phyloP scores from a whole-genome alignment of 2,113 vertebrate genomes.

The Parotia lawesii region DNA sequence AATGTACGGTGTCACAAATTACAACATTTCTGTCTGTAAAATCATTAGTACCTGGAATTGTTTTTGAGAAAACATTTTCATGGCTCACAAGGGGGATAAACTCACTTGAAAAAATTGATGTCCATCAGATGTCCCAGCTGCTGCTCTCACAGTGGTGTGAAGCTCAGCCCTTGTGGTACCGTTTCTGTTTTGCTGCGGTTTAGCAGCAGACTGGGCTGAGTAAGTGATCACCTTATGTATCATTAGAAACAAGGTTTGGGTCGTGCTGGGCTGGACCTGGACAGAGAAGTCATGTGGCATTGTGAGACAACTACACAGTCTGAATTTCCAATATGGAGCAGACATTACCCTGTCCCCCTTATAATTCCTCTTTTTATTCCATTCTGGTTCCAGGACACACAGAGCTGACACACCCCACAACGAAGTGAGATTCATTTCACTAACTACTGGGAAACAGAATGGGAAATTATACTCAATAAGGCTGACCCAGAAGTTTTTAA shows the following conservation, averaged over 20 bases:
- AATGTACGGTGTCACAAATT: not conserved
- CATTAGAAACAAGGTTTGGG: not conserved
- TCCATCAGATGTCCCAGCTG: not conserved
- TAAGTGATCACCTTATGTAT: not conserved
- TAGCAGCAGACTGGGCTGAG: not conserved
- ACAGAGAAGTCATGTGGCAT: not conserved
- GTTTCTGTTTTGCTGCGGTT: fast-evolving
- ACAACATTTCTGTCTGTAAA: not conserved
- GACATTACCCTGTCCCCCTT: not conserved
- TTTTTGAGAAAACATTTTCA: not conserved
- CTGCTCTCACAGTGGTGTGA: not conserved
- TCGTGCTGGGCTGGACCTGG: not conserved
- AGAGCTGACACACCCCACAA: not conserved
- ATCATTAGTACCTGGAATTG: not conserved
- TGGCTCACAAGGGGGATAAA: not conserved
- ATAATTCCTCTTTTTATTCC: not conserved
- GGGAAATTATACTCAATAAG: not conserved
- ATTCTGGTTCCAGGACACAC: not conserved
- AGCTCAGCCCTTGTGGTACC: not conserved
- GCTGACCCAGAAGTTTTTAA: not conserved
- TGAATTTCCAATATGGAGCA: not conserved
- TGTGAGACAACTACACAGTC: not conserved
- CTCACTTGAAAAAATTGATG: not conserved
- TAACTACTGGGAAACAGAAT: not conserved
- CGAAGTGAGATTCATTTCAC: not conserved